phyloP scores from a whole-genome alignment of 2,113 vertebrate genomes.

The Eulemur rufifrons region DNA sequence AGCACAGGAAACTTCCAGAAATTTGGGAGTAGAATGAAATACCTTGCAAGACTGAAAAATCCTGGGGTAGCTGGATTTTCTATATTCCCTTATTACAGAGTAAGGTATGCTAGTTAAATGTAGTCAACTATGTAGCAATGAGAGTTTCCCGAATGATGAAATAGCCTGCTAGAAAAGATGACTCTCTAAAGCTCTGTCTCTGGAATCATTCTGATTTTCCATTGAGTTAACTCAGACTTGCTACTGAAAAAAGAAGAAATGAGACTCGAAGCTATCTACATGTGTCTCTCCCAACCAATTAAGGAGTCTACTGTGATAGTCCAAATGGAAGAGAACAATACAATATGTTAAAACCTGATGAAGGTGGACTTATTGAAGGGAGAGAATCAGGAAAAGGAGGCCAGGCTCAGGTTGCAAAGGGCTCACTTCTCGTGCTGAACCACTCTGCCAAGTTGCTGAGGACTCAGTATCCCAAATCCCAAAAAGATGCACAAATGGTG shows the following conservation, averaged over 20 bases:
- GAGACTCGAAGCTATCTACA: background rate
- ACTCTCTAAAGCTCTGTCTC: background rate
- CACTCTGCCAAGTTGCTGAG: too few relatives aligned
- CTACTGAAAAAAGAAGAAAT: background rate
- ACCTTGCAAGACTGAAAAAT: background rate
- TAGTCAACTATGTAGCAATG: background rate
- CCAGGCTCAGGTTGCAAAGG: background rate
- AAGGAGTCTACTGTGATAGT: background rate
- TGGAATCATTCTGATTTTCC: background rate
- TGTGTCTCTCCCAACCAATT: background rate
- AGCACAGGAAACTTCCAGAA: background rate
- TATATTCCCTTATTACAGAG: too few relatives aligned
- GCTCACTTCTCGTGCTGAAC: background rate
- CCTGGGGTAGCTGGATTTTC: background rate
- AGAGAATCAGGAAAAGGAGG: background rate
- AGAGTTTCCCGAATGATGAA: background rate
- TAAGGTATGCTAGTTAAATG: background rate
- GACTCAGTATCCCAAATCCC: too few relatives aligned
- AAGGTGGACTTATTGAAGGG: background rate
- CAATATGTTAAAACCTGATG: too few relatives aligned
- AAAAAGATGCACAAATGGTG: background rate
- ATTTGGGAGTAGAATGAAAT: background rate
- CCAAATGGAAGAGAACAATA: background rate
- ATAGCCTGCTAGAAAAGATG: background rate
- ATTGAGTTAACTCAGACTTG: background rate